Conservation (phyloP, 2,888 invertebrate genomes). For the Aphodius granarius region DNA sequence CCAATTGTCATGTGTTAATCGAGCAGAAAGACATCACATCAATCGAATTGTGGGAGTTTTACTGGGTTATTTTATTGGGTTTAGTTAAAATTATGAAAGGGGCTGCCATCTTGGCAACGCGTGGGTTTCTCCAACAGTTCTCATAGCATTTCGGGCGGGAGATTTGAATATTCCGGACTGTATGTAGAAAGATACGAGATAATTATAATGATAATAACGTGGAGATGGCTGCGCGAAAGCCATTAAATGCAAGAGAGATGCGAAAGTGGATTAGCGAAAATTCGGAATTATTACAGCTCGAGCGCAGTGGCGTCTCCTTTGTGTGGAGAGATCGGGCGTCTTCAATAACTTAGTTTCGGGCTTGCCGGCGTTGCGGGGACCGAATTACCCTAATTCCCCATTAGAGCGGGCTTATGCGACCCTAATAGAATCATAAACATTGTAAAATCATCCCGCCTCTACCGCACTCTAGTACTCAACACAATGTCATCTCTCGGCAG, state of each 20-base stretch:
- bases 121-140: not conserved
- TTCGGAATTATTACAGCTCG: conserved; percentile 49
- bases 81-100: no score
- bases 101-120: not conserved
- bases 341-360: conserved; percentile 51
- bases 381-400: conserved; percentile 49
- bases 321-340: conserved; percentile 30
- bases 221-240: conserved; percentile 5
- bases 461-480: not conserved
- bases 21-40: not conserved
- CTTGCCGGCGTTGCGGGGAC: conserved; percentile 38
- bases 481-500: not conserved
- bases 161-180: no score
- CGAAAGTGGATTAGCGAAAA: conserved; percentile 46
- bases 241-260: conserved; percentile 25
- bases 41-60: not conserved
- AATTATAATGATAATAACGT: not conserved
- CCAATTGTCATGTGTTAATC: not conserved
- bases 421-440: conserved; percentile 50
- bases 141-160: no score
- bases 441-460: conserved; percentile 37
- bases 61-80: no score
- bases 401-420: conserved; percentile 46
- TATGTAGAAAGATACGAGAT: not conserved
- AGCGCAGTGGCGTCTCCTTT: conserved; percentile 40